Base-by-base conservation (phyloP, 1,140 invertebrate species). In the Sycophaga agraensis region DNA sequence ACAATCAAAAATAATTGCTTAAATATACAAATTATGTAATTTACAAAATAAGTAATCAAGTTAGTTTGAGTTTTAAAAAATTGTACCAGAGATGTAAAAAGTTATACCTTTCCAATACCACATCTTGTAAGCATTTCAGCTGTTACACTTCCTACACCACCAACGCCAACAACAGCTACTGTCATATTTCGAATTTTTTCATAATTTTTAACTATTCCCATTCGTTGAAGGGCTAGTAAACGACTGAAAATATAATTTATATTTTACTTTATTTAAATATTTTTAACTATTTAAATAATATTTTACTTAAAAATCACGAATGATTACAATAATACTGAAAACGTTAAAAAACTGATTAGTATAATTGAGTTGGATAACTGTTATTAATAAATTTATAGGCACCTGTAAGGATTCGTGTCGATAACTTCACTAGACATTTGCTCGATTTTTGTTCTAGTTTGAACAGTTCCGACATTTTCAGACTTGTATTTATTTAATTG, bases 171-270 rank as follows among this genome's bases (percentile, higher is more conserved):
- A 48, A 99, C 88, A 24, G 93, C 94, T 8, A 99, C 91, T 8
- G 95, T 88, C 75, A 89, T 89, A 34, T 93, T 87, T 57, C 97
- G 84, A 67, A 99, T 99, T 71, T 89, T 88, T 82, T 99, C 96
- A 83, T 99, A 99, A 78, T 99, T 95, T 64, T 98, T 86, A 2
- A 99, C 97, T 70, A 99, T 98, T 40, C 97, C 97, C 98, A 99
- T 99, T 67, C 95, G 82, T 76, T 99, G 96, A 45, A 99, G 80
- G 1, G 97, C 97, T 96, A 99, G 99, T 3, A 99, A 81, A 24
- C 98, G 94, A 84, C 96, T 97, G 69, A 39, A 85, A 82, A 12
- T 4, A 50, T 17, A 49, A 17, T 49, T n/a, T n/a, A n/a, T n/a
- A n/a, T n/a, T 31, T 31, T 31, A 31, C 11, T 31, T 6, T 31